Conservation (phyloP, 2,797 vertebrate genomes). For the Sebastes reedi region DNA sequence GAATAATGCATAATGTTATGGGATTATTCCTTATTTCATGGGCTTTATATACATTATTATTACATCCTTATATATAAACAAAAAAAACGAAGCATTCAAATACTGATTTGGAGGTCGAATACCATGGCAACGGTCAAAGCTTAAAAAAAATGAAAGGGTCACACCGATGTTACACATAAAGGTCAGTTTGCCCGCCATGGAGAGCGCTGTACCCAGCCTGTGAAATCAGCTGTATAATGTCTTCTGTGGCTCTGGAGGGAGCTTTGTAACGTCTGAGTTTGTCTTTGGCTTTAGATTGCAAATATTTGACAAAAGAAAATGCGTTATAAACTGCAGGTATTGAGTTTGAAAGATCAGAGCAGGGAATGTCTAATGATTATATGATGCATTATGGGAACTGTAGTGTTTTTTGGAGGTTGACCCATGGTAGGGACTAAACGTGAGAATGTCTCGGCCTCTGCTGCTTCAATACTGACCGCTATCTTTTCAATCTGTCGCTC, state of each 20-base stretch:
- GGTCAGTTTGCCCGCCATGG: not conserved
- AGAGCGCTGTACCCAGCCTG: not conserved
- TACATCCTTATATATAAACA: too few species aligned
- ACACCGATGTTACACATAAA: not conserved
- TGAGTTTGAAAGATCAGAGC: not conserved
- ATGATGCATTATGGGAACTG: not conserved
- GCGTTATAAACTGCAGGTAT: not conserved
- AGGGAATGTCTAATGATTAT: not conserved
- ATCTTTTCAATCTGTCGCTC: not conserved
- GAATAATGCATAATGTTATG: too few species aligned
- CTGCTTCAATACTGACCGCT: not conserved
- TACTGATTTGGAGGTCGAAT: too few species aligned
- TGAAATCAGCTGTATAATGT: not conserved
- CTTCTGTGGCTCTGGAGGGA: not conserved
- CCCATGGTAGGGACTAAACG: fast-evolving
- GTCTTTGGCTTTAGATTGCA: not conserved
- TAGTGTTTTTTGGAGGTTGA: not conserved
- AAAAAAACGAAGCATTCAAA: too few species aligned
- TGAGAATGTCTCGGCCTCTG: not conserved
- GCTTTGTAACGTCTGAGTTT: not conserved
- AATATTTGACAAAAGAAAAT: not conserved
- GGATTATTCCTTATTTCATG: too few species aligned
- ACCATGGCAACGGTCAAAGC: too few species aligned
- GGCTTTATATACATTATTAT: too few species aligned
- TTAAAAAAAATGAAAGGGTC: not conserved